Conservation (phyloP, 2,113 vertebrate species). For the Microcebus tavaratra region DNA sequence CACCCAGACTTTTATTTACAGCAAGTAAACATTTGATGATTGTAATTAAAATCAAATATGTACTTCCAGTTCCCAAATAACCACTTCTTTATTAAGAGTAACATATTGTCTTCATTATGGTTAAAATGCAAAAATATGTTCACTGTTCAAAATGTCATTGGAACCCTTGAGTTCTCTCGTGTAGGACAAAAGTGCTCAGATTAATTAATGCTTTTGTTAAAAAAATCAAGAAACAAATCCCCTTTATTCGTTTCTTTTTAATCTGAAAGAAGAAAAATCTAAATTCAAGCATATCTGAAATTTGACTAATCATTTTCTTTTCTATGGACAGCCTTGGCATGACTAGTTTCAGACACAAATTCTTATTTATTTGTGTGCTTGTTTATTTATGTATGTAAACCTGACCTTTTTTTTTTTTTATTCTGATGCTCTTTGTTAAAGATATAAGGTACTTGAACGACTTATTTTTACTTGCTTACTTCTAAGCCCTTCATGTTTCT, state of each 20-base stretch:
- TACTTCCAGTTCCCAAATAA: constrained; percentile 1
- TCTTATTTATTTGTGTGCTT: background rate
- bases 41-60: constrained; percentile 35
- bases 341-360: background rate
- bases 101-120: constrained; percentile 47
- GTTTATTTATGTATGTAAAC: background rate
- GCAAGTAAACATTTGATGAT: constrained; percentile 48
- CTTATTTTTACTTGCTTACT: background rate
- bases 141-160: background rate
- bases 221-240: background rate
- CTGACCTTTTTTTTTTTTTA: background rate
- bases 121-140: constrained; percentile 53
- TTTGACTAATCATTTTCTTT: background rate
- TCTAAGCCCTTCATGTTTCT: background rate
- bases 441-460: background rate
- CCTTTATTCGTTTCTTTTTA: background rate
- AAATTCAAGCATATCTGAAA: background rate
- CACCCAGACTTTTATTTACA: constrained; percentile 9
- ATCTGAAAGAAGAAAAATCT: background rate
- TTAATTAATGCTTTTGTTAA: background rate
- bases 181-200: background rate
- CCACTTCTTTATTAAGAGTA: constrained; percentile 37
- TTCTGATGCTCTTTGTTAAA: background rate
- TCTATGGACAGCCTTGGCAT: background rate
- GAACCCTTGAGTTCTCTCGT: background rate